Base-by-base conservation (phyloP, 2,113 vertebrate species). In the Dascyllus trimaculatus region DNA sequence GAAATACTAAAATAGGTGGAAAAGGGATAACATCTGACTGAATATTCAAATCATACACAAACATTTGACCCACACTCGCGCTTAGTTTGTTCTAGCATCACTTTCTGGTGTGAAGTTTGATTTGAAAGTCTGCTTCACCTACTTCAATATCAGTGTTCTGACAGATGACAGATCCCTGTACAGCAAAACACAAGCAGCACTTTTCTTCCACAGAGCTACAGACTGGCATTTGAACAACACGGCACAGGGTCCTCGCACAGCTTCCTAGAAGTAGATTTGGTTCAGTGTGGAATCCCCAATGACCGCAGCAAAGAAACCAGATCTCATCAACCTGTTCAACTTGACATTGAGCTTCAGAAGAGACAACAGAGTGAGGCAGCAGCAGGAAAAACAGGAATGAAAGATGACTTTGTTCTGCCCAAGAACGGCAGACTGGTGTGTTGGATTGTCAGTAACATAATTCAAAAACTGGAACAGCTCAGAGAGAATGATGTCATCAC, bases 261-360 rank as follows among this genome's bases (percentile, higher is more conserved):
- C 92, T 2, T 97, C 96, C 86, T 95, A 97, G 89, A 96, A 96
- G 75, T 96, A 96, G 96, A 95, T 96, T 84, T 96, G 96, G 96
- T 96, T 92, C 93, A 93, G 96, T 78, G 75, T 96, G 82, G 96
- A 97, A 80, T 15, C 40, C 40, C 40, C 40, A 43, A 43, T 2
- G 40, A 15, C 11, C 40, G 14, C 40, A 43, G 40, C 40, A 15
- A 43, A 43, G 40, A 43, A 43, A 43, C 40, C 40, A 43, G 40
- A 15, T 14, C 14, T 43, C 15, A 1, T 15, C 14, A 43, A 43
- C 40, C 40, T 43, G 40, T 43, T 14, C 40, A 43, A 15, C 40
- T 86, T 97, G 80, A 97, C 96, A 17, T 89, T 96, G 74, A 96
- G 94, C 56, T 97, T 3, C 14, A 97, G 95, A 95, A 10, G 96